These are phyloP conservation scores for Mnemiopsis leidyi DNA, from an alignment of 37 sponge, comb jelly and placozoan genomes.

Conservation along the genomic window DNA sequence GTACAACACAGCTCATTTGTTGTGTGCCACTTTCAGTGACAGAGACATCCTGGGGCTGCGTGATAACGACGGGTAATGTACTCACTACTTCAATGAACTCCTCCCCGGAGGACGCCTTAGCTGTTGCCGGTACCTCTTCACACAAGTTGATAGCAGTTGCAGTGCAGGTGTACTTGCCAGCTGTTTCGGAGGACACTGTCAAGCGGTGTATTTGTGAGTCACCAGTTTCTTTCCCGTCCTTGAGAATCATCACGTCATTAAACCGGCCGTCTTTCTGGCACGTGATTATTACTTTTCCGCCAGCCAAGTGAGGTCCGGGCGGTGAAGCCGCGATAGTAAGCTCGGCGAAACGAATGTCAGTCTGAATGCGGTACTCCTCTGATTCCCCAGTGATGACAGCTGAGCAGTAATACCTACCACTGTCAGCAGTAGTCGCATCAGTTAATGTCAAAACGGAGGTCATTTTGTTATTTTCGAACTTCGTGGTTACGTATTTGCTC, in stretches of 20 bases:
- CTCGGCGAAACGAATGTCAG: background rate
- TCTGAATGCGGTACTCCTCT: background rate
- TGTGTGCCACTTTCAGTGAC: background rate
- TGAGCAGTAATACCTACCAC: background rate
- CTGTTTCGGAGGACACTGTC: background rate
- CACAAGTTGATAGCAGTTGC: background rate
- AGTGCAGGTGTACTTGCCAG: constrained; percentile 7
- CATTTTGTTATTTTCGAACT: background rate
- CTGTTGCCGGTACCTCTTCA: background rate
- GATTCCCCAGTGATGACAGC: background rate
- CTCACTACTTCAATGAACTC: background rate
- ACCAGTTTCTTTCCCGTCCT: background rate
- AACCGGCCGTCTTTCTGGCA: background rate
- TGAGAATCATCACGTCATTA: background rate
- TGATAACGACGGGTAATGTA: background rate
- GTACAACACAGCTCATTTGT: background rate
- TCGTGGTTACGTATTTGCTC: background rate
- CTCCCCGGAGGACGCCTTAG: background rate
- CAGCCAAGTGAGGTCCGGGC: background rate
- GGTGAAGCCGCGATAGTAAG: background rate
- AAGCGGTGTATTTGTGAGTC: background rate
- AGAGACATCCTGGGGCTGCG: background rate
- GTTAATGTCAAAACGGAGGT: background rate
- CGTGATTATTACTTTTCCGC: background rate
- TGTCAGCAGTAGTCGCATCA: background rate